Conservation (phyloP, 2,797 vertebrate genomes). For the Acanthiza pusilla region DNA sequence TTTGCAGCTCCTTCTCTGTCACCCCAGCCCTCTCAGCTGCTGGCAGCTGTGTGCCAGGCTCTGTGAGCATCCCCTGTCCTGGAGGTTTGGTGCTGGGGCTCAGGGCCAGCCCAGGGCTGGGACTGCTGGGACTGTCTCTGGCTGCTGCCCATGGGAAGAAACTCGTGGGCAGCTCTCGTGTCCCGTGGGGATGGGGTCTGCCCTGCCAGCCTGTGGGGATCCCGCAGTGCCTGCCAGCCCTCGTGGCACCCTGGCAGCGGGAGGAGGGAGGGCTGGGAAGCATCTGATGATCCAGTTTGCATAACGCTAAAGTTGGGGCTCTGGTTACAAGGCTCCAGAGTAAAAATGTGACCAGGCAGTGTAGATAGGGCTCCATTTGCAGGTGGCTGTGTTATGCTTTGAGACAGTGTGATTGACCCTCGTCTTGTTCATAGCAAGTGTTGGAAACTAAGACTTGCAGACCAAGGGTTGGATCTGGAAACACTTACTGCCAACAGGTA, state of each 20-base stretch:
- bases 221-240: fast-evolving
- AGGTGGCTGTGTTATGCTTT: neutral
- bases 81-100: neutral
- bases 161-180: neutral
- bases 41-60: neutral
- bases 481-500: neutral
- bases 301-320: neutral
- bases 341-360: neutral
- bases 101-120: neutral
- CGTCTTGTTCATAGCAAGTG: fast-evolving
- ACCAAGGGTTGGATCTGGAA: neutral
- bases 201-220: neutral
- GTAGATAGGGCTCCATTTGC: neutral
- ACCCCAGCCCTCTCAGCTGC: neutral
- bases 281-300: neutral
- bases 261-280: neutral
- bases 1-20: neutral
- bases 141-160: neutral
- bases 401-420: neutral
- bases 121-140: neutral
- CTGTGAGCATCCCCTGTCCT: neutral
- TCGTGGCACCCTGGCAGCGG: neutral
- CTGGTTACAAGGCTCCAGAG: neutral
- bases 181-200: neutral
- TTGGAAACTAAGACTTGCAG: neutral